phyloP scores from a whole-genome alignment of 2,888 invertebrate genomes.

The Diogma glabrata region DNA sequence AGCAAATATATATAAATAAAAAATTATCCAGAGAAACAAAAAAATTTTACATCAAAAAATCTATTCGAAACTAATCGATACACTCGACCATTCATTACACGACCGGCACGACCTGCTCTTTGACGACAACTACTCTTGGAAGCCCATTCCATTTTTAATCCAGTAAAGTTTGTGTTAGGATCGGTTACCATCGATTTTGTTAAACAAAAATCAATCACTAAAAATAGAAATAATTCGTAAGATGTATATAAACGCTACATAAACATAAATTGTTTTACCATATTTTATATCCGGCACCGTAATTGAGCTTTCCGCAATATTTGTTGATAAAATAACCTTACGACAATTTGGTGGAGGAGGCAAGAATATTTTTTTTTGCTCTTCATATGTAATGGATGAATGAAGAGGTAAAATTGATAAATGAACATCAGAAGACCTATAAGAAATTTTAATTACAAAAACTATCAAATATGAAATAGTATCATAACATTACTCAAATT shows the following conservation, averaged over 20 bases:
- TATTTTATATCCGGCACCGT: slow-evolving; percentile 81
- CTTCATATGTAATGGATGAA: slow-evolving; percentile 66
- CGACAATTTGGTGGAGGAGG: slow-evolving; percentile 36
- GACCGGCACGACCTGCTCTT: slow-evolving; percentile 81
- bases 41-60: slow-evolving; percentile 47
- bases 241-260: not conserved
- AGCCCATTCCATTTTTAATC: slow-evolving; percentile 74
- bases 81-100: slow-evolving; percentile 74
- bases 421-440: no score
- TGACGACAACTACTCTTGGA: slow-evolving; percentile 82
- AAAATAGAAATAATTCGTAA: slow-evolving; percentile 15
- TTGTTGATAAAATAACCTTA: slow-evolving; percentile 80
- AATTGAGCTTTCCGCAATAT: slow-evolving; percentile 87
- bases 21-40: not conserved
- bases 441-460: no score
- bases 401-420: slow-evolving; percentile 43
- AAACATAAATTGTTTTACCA: slow-evolving; percentile 20
- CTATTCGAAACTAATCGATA: slow-evolving; percentile 61
- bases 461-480: not conserved
- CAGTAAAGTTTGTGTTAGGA: slow-evolving; percentile 49
- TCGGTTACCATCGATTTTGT: slow-evolving; percentile 74
- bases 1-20: not conserved
- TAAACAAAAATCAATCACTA: slow-evolving; percentile 87
- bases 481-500: slow-evolving; percentile 12
- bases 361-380: slow-evolving; percentile 51